Percentiles rank a stretch among this genome's conserved stretches.
Evolutionary conservation across 2,888 invertebrate genomes (phyloP).

Genomic region (Caenorhabditis auriculariae): DNA sequence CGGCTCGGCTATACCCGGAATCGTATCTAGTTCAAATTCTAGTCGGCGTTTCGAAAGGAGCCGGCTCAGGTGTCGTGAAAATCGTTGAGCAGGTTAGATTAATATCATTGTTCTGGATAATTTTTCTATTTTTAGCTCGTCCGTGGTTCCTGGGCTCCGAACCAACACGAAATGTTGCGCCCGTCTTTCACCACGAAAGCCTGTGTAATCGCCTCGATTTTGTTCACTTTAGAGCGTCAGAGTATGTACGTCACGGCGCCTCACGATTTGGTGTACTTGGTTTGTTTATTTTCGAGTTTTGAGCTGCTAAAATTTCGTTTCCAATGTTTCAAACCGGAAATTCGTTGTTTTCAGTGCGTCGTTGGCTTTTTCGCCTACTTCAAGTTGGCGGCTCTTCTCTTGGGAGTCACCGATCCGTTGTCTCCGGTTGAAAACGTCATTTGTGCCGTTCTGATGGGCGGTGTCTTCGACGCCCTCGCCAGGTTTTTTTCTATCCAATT

Average conservation of each 20-base stretch:
- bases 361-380: conserved; percentile 64
- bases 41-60: conserved; percentile 84
- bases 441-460: conserved; percentile 93
- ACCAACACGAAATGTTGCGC: conserved; percentile 96
- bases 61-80: conserved; percentile 92
- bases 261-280: conserved; percentile 91
- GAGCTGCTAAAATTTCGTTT: neutral
- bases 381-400: conserved; percentile 85
- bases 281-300: conserved; percentile 74
- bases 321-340: neutral
- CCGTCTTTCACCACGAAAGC: conserved; percentile 84
- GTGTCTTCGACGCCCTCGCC: conserved; percentile 90
- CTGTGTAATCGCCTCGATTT: conserved; percentile 82
- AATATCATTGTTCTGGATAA: neutral
- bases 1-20: conserved; percentile 91
- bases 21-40: conserved; percentile 91
- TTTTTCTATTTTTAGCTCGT: conserved; percentile 73
- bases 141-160: conserved; percentile 96
- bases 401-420: conserved; percentile 97
- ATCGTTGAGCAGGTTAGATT: conserved; percentile 76
- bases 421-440: conserved; percentile 96
- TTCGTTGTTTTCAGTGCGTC: conserved; percentile 43
- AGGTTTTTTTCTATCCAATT: conserved; percentile 31
- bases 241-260: conserved; percentile 93
- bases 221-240: conserved; percentile 94